Evolutionary conservation across 1,140 invertebrate species (phyloP).

Genomic region (Hycleus cichorii): DNA sequence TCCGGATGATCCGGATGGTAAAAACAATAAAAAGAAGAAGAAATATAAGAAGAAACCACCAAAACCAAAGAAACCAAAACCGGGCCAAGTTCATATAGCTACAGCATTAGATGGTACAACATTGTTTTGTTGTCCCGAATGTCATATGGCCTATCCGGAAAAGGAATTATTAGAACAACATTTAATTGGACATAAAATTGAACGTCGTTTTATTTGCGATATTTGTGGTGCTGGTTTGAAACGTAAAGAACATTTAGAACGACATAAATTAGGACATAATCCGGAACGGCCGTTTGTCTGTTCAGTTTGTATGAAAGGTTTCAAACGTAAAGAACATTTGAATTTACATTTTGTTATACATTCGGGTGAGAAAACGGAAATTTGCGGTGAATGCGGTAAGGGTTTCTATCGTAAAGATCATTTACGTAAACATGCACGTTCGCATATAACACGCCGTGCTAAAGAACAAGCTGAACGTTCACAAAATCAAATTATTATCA

Average conservation of each 20-base stretch:
- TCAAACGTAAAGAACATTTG: conserved; percentile 73
- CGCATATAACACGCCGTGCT: conserved; percentile 61
- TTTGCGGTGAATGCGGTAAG: conserved; percentile 57
- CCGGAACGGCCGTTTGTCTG: conserved; percentile 71
- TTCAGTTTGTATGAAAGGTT: conserved; percentile 68
- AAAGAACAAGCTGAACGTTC: conserved; percentile 52
- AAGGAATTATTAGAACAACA: conserved; percentile 70
- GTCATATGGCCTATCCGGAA: conserved; percentile 69
- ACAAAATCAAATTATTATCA: conserved; percentile 21
- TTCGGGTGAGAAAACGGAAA: conserved; percentile 72
- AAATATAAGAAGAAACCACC: conserved; percentile 74
- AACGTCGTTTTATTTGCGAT: conserved; percentile 56
- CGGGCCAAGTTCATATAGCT: conserved; percentile 60
- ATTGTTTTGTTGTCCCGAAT: conserved; percentile 70
- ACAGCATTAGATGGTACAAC: conserved; percentile 63
- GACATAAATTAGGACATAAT: conserved; percentile 71
- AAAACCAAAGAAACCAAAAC: conserved; percentile 60
- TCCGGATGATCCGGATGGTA: conserved; percentile 28
- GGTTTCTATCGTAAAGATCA: conserved; percentile 81
- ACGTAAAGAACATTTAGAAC: conserved; percentile 69
- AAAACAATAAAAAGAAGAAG: conserved; percentile 63
- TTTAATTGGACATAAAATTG: conserved; percentile 67
- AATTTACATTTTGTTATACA: conserved; percentile 74
- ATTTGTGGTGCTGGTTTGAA: conserved; percentile 62
- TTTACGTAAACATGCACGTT: conserved; percentile 66